Evolutionary conservation across 2,113 vertebrate genomes (phyloP).

Genomic region (Thryonomys swinderianus): DNA sequence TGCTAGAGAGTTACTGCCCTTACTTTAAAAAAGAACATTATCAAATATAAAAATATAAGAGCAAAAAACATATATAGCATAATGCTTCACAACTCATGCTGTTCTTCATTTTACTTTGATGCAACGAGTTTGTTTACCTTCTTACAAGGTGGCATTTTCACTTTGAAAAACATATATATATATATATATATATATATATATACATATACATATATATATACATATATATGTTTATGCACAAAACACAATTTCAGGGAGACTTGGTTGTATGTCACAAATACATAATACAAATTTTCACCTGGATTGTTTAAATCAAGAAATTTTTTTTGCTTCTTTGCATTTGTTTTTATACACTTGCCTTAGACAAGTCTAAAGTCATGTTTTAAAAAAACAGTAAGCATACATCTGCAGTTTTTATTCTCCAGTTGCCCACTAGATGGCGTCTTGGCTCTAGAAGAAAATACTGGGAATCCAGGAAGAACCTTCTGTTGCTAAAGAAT

Average conservation of each 20-base stretch:
- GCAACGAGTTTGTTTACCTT: neutral
- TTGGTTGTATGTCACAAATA: neutral
- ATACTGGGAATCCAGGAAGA: neutral
- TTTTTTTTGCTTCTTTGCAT: neutral
- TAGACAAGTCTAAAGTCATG: neutral
- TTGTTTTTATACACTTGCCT: conserved; percentile 16
- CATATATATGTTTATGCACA: neutral
- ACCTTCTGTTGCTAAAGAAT: neutral
- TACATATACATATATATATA: neutral
- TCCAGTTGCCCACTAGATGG: conserved; percentile 72
- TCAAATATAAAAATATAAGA: neutral
- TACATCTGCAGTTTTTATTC: neutral
- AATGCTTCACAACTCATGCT: neutral
- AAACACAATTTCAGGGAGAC: neutral
- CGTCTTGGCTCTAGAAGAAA: neutral
- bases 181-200: neutral
- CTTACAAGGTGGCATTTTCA: neutral
- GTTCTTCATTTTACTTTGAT: neutral
- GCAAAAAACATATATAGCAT: neutral
- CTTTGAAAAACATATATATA: neutral
- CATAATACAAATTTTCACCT: neutral
- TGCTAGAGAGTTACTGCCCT: neutral
- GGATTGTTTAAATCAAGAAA: neutral
- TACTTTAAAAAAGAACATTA: conserved; percentile 21
- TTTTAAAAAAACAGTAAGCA: neutral